A percentile compares a stretch with the other conserved stretches of the same genome.
These are phyloP conservation scores for Hephaestus fuliginosus DNA, from an alignment of 2,797 vertebrate species.

Conservation along the genomic window DNA sequence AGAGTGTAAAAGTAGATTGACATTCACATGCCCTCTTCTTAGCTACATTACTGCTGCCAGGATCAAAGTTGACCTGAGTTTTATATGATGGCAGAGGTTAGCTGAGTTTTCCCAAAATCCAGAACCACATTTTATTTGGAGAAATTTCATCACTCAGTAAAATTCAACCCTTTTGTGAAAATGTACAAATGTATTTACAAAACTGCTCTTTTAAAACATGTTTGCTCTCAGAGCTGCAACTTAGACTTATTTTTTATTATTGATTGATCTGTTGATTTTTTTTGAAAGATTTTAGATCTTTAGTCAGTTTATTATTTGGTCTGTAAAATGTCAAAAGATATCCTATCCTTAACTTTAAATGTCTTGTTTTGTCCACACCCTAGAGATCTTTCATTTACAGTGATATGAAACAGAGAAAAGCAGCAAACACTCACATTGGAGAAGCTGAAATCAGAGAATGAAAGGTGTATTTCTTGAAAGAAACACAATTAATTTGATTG, in stretches of 20 bases:
- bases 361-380: not conserved
- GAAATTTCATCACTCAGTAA: not conserved
- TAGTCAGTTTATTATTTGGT: not conserved
- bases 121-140: slow-evolving; percentile 1
- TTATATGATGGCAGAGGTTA: not conserved
- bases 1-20: not conserved
- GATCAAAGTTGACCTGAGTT: not conserved
- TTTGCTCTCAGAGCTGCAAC: not conserved
- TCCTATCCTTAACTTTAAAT: not conserved
- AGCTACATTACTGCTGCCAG: not conserved
- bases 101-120: not conserved
- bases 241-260: not conserved
- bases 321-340: not conserved
- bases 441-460: not conserved
- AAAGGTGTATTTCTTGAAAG: not conserved
- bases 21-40: not conserved
- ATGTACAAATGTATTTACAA: too few species aligned
- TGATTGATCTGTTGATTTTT: not conserved
- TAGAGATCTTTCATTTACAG: not conserved
- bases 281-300: too few species aligned
- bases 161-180: not conserved
- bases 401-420: not conserved
- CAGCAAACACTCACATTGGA: not conserved
- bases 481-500: not conserved
- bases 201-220: not conserved